Percentiles rank a stretch among this genome's conserved stretches.
These are phyloP conservation scores for Neoarius graeffei DNA, from an alignment of 2,113 vertebrate genomes.

Conservation along the genomic window DNA sequence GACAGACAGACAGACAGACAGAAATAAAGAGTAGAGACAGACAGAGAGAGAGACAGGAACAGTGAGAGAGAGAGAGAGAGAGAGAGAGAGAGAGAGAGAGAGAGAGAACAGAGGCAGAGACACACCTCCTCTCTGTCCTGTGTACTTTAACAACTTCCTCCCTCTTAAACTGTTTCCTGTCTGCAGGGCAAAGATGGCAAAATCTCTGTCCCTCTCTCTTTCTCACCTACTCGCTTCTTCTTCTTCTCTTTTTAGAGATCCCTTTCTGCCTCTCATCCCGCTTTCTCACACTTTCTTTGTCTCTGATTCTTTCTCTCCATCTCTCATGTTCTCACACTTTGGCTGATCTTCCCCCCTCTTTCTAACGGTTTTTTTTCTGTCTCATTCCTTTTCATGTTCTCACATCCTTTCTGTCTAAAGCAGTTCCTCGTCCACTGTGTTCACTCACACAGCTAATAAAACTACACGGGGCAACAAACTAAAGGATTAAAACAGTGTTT, in stretches of 20 bases:
- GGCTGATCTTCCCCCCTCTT: neutral
- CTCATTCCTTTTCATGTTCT: neutral
- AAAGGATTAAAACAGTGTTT: neutral
- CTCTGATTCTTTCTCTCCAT: neutral
- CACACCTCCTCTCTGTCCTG: neutral
- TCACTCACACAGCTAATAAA: neutral
- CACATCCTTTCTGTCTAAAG: neutral
- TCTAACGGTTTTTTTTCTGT: neutral
- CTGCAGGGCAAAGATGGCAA: slow-evolving; percentile 44
- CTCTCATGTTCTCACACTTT: neutral
- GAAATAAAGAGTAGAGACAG: neutral
- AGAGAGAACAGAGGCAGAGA: neutral
- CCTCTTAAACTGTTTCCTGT: slow-evolving; percentile 57
- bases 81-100: neutral
- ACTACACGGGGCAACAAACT: neutral
- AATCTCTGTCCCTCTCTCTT: neutral
- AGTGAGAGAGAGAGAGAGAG: slow-evolving; percentile 11
- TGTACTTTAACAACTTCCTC: slow-evolving; percentile 54
- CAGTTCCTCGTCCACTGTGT: neutral
- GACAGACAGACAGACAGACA: neutral
- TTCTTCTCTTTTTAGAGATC: neutral
- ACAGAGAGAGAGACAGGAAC: slow-evolving; percentile 11
- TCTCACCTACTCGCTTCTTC: neutral
- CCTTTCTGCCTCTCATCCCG: neutral
- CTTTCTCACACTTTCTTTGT: neutral